Evolutionary conservation across 1,140 invertebrate species (phyloP), one percentile per base, ranked within the genome.

Genomic region (Muscidifurax raptorellus): DNA sequence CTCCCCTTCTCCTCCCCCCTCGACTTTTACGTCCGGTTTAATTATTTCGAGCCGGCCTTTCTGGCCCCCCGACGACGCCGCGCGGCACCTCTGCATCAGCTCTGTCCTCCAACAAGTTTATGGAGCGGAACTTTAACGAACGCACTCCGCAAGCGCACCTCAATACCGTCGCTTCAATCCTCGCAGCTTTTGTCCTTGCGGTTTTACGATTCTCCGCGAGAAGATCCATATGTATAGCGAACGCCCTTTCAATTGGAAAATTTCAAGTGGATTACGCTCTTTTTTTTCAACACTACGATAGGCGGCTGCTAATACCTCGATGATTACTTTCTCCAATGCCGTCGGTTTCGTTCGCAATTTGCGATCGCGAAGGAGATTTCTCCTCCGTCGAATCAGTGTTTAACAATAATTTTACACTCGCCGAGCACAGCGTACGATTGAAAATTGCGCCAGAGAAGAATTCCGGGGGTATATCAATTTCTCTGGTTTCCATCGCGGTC

Each of bases 1-100:
- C 66, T 32, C 71, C 76, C 30, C 59, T 66, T 18, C 75, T 28
- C 40, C 76, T n/a, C 30, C 40, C 69, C 40, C 44, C 80, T 74
- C 25, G 66, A 87, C 75, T 89, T 89, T 89, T 85, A 88, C 75
- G 78, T 64, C 72, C 69, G 77, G 15, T 90, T 89, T 89, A 87
- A 90, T 90, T 88, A 89, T 88, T 89, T 85, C 66, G 69, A 80
- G 78, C 78, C 84, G n/a, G n/a, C 69, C 86, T 82, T 74, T 7
- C 79, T 47, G 32, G 28, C 59, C 9, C 76, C 25, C n/a, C n/a
- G 36, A 40, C 22, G 36, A 2, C 47, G 12, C 2, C 75, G 40
- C 44, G 18, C 27, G 67, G 22, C 27, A 32, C 28, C 79, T 47
- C 77, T 32, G n/a, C 10, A 13, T 28, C 75, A 4, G 27, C 47